Evolutionary conservation across 2,113 vertebrate genomes (phyloP), one percentile per base, ranked within the genome.

Genomic region (Mesocricetus auratus): DNA sequence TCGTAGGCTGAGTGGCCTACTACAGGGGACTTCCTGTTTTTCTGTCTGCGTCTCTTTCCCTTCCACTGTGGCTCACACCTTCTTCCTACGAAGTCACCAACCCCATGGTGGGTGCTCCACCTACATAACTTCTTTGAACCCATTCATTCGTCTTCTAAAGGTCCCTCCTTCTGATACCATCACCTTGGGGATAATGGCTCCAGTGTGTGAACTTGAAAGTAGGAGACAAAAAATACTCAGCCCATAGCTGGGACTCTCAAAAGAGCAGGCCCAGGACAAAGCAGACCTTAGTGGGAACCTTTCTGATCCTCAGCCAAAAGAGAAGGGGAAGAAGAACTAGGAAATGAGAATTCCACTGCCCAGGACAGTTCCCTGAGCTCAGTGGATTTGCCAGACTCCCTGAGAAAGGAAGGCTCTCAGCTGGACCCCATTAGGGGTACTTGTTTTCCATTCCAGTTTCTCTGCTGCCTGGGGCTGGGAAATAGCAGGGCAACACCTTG

Each of bases 391-490:
- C 42, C 42, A 39, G 56, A 33, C 42, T 58, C 50, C 7, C 77
- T 64, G 64, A 47, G 86, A 88, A 87, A 71, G 1, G 13, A 33
- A 75, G 64, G 39, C 53, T 62, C 56, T 91, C 96, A 96, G 92
- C 96, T 95, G 97, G 79, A 77, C 94, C 75, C 71, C 64, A 89
- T 97, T 96, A 96, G 79, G 11, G 19, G 77, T 42, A 64, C 64
- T 78, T 96, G 92, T 96, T 97, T 96, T 96, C 89, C 90, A 74
- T 60, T 71, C 60, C 88, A 58, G 31, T 45, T 86, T 90, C 89
- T 77, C 1, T 3, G 73, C 77, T 58, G 88, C 94, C 92, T n/a
- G 26, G 15, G 92, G 87, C 94, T 93, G 92, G 96, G 93, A 95
- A 94, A 92, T 42, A 87, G 31, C 4, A 0, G 45, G 69, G 90